Percentiles rank a stretch among this genome's conserved stretches.
phyloP scores from a whole-genome alignment of 2,113 vertebrate species.

The Struthidea cinerea region DNA sequence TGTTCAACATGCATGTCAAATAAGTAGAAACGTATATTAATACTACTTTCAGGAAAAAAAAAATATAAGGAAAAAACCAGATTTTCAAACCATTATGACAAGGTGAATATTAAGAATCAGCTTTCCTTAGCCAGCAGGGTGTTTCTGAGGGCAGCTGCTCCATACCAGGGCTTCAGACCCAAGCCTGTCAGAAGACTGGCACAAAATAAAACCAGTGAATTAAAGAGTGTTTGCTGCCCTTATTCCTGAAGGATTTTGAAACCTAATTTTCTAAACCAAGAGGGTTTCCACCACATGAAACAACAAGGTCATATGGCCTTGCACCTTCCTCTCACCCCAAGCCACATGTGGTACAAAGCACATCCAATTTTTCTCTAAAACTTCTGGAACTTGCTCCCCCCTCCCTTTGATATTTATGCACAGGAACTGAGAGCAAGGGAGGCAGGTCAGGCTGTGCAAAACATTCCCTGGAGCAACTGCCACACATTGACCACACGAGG shows the following conservation, averaged over 20 bases:
- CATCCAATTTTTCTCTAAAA: not conserved
- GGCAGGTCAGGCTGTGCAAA: not conserved
- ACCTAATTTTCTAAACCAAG: not conserved
- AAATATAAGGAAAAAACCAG: not conserved
- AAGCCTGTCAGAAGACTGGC: not conserved
- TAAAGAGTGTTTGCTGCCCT: not conserved
- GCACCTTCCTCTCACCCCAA: not conserved
- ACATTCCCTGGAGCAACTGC: not conserved
- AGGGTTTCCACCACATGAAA: not conserved
- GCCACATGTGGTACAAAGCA: not conserved
- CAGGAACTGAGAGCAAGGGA: not conserved
- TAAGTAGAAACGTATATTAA: not conserved
- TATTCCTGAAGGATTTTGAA: not conserved
- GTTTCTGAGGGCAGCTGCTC: not conserved
- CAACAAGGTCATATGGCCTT: not conserved
- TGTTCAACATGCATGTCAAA: not conserved
- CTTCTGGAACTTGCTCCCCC: not conserved
- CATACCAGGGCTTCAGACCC: not conserved
- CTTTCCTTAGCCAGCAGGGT: not conserved
- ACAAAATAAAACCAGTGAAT: not conserved
- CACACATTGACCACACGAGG: not conserved
- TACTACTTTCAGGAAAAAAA: not conserved
- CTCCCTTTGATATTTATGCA: not conserved
- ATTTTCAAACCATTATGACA: not conserved
- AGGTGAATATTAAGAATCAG: not conserved